These are phyloP conservation scores for Eclectus roratus DNA, from an alignment of 2,113 vertebrate genomes.

Conservation along the genomic window DNA sequence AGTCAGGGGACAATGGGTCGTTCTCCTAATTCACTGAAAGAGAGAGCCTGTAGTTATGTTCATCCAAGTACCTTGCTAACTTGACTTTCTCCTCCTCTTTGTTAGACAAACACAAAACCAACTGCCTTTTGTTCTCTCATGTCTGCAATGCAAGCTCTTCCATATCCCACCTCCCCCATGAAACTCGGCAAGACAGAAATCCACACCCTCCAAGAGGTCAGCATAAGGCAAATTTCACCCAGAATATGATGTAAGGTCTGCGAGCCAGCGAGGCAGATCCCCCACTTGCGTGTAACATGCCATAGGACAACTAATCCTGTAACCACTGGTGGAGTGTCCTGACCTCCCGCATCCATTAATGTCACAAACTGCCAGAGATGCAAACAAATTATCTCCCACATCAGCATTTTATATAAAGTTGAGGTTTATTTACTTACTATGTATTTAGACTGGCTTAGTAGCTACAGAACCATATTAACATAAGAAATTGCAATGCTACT, in stretches of 20 bases:
- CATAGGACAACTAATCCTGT: not conserved
- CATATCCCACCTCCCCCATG: not conserved
- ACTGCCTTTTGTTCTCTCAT: rapidly evolving
- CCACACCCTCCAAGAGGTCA: not conserved
- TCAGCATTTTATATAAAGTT: not conserved
- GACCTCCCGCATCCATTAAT: not conserved
- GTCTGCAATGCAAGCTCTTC: not conserved
- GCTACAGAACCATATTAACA: slow-evolving; percentile 63
- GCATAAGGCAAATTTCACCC: not conserved
- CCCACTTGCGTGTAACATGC: rapidly evolving
- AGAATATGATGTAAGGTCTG: not conserved
- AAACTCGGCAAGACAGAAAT: not conserved
- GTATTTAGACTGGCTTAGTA: slow-evolving; percentile 57
- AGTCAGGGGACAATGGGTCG: not conserved
- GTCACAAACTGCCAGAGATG: not conserved
- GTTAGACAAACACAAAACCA: not conserved
- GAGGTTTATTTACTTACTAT: slow-evolving; percentile 50
- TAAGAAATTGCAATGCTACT: slow-evolving; percentile 57
- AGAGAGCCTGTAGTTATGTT: rapidly evolving
- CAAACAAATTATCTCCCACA: not conserved
- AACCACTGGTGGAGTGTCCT: not conserved
- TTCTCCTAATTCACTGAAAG: not conserved
- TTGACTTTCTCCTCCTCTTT: not conserved
- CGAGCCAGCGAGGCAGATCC: not conserved
- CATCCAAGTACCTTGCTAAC: not conserved